phyloP scores from a whole-genome alignment of 1,140 invertebrate species.

The Drosophila bocqueti region DNA sequence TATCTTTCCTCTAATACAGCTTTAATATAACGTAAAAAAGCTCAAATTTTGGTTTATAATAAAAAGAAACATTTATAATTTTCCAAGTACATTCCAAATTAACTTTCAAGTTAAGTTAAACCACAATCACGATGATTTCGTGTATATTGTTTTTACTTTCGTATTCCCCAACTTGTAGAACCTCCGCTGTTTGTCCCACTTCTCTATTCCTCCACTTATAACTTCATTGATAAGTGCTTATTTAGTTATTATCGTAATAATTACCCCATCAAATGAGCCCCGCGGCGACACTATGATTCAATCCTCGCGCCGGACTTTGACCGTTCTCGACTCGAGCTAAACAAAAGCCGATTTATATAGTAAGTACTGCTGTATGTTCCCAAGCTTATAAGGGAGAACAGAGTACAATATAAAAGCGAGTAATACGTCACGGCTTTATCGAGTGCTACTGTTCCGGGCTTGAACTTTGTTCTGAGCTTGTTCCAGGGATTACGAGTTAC shows the following conservation, averaged over 20 bases:
- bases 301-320: slow-evolving; percentile 57
- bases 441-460: slow-evolving; percentile 31
- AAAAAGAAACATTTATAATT: not conserved
- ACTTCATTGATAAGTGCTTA: slow-evolving; percentile 41
- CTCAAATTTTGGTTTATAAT: not conserved
- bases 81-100: not conserved
- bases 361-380: slow-evolving; percentile 11
- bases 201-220: not conserved
- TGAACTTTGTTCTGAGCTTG: slow-evolving; percentile 28
- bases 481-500: slow-evolving; percentile 16
- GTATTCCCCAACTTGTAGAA: not conserved
- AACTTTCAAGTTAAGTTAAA: not conserved
- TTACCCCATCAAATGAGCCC: slow-evolving; percentile 39
- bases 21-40: not conserved
- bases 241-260: slow-evolving; percentile 71
- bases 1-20: not conserved
- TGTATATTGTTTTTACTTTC: slow-evolving; percentile 6
- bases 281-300: slow-evolving; percentile 48
- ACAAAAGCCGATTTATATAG: slow-evolving; percentile 52
- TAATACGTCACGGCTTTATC: slow-evolving; percentile 47
- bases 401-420: slow-evolving; percentile 31
- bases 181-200: slow-evolving; percentile 5
- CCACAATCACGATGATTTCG: not conserved
- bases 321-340: slow-evolving; percentile 41
- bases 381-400: slow-evolving; percentile 40